A percentile compares a stretch with the other conserved stretches of the same genome.
Conservation (phyloP, 2,797 vertebrate species). For the Anguilla pacifica region DNA sequence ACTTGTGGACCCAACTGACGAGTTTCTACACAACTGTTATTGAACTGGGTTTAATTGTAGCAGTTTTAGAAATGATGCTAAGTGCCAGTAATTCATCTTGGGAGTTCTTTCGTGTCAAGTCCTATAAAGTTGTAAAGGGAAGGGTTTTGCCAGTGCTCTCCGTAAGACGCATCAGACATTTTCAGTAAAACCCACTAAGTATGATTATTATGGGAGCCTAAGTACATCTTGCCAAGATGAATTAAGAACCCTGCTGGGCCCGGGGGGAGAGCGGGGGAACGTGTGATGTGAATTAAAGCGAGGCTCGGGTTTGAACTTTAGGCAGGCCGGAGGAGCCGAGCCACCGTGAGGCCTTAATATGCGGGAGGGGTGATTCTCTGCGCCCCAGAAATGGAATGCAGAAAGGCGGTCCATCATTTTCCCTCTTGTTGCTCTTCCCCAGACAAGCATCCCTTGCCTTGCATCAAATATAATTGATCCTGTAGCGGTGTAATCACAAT, state of each 20-base stretch:
- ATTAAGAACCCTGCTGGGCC: not conserved
- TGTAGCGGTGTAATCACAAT: constrained; percentile 91
- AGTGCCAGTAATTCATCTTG: constrained; percentile 15
- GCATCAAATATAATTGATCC: constrained; percentile 90
- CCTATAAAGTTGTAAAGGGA: constrained; percentile 1
- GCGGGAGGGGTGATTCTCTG: not conserved
- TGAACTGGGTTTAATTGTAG: constrained; percentile 18
- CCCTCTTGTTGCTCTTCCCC: constrained; percentile 66
- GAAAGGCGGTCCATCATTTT: constrained; percentile 26
- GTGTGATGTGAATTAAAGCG: not conserved
- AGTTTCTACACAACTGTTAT: not conserved
- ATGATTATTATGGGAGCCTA: not conserved
- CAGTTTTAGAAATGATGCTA: constrained; percentile 16
- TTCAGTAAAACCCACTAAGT: not conserved
- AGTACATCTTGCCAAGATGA: constrained; percentile 5
- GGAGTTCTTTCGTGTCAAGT: constrained; percentile 15
- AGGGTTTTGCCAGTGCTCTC: not conserved
- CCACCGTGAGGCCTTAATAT: not conserved
- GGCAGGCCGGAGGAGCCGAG: not conserved
- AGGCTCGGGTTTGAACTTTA: not conserved
- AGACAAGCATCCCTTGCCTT: constrained; percentile 72
- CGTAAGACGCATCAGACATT: not conserved
- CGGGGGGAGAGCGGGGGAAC: not conserved
- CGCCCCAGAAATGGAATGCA: constrained; percentile 1
- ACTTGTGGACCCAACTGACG: not conserved